phyloP scores from a whole-genome alignment of 2,888 invertebrate genomes.

The Biston stratarius region DNA sequence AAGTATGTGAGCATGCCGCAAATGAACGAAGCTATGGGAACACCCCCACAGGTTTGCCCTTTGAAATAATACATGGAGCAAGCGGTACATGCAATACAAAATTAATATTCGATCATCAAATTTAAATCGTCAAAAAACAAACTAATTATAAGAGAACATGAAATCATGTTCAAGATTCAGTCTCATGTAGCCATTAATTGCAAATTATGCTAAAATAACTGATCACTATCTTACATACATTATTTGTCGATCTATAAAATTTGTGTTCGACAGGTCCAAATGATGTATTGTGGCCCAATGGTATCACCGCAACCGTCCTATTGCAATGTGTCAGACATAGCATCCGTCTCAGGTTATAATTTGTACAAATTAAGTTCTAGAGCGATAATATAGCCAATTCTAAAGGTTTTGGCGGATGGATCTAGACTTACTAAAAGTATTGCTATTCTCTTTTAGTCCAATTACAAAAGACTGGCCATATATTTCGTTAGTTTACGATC shows the following conservation, averaged over 20 bases:
- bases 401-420: no score
- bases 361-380: constrained; percentile 8
- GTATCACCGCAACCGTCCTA: constrained; percentile 81
- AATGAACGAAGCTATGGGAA: constrained; percentile 71
- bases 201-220: neutral
- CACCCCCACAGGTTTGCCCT: constrained; percentile 64
- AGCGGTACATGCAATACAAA: neutral
- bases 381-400: neutral
- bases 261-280: constrained; percentile 68
- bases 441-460: no score
- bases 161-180: no score
- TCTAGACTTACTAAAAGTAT: no score
- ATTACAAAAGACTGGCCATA: no score
- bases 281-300: constrained; percentile 81
- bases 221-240: neutral
- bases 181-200: no score
- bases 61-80: constrained; percentile 9
- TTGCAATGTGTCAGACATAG: constrained; percentile 80
- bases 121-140: no score
- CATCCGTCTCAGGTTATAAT: constrained; percentile 75
- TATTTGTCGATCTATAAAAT: constrained; percentile 15
- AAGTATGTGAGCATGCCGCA: constrained; percentile 73
- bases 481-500: no score
- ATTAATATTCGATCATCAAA: neutral
- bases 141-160: no score